Percentiles rank a stretch among this genome's conserved stretches.
These are phyloP conservation scores for Zoroaster sp. DNA, from an alignment of 53 echinoderm and acorn worm species.

Conservation along the genomic window DNA sequence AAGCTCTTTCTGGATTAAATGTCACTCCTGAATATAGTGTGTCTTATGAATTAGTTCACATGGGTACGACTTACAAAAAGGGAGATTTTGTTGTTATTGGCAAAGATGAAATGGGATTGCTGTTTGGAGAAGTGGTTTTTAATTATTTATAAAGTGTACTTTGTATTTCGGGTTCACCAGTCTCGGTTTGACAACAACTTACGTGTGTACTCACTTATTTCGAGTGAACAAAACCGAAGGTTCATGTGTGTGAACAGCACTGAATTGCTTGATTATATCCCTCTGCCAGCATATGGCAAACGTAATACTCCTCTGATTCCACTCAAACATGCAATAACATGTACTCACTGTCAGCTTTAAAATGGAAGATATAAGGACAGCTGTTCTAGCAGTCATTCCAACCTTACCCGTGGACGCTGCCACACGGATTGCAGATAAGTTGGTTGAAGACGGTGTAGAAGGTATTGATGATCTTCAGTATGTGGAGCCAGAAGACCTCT, in stretches of 20 bases:
- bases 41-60: neutral
- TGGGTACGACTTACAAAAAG: slow-evolving; percentile 15
- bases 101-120: neutral
- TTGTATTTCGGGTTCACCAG: neutral
- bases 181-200: neutral
- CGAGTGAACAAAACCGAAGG: neutral
- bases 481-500: slow-evolving; percentile 15
- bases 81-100: slow-evolving; percentile 32
- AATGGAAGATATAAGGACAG: slow-evolving; percentile 18
- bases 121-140: slow-evolving; percentile 35
- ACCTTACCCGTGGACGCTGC: neutral
- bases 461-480: neutral
- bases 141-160: neutral
- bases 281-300: slow-evolving; percentile 1
- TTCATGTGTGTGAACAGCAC: slow-evolving; percentile 16
- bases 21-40: slow-evolving; percentile 32
- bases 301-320: slow-evolving; percentile 13
- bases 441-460: neutral
- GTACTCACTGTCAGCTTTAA: neutral
- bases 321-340: slow-evolving; percentile 26
- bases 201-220: neutral
- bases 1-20: neutral
- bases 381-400: slow-evolving; percentile 8
- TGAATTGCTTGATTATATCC: slow-evolving; percentile 17
- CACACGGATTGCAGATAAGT: neutral